phyloP scores from a whole-genome alignment of 1,140 invertebrate species.

The Pachyrhynchus sulphureomaculatus region DNA sequence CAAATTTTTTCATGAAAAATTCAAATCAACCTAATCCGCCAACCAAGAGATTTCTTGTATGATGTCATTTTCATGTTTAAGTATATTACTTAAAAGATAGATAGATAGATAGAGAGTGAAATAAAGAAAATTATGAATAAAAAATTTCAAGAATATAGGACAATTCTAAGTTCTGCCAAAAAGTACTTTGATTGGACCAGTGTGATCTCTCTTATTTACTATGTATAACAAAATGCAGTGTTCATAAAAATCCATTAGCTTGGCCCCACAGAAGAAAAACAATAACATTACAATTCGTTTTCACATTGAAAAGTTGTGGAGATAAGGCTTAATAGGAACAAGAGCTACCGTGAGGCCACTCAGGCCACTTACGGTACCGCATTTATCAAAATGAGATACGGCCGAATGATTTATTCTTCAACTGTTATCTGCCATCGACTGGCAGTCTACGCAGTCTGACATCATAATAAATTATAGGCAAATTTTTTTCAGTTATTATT shows the following conservation, averaged over 20 bases:
- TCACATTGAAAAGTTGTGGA: constrained; percentile 13
- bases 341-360: constrained; percentile 27
- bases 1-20: no score
- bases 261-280: constrained; percentile 20
- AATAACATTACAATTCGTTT: constrained; percentile 17
- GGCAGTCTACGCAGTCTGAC: constrained; percentile 28
- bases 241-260: constrained; percentile 1
- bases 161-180: no score
- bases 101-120: no score
- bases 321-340: constrained; percentile 32
- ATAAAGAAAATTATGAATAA: no score
- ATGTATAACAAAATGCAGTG: no score
- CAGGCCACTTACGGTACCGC: constrained; percentile 18
- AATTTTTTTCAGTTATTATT: constrained; percentile 30
- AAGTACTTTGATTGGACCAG: no score
- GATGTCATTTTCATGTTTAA: no score
- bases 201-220: no score
- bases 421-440: constrained; percentile 34
- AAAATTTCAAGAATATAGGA: no score
- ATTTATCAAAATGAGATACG: constrained; percentile 33
- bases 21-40: no score
- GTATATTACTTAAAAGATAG: no score
- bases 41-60: no score
- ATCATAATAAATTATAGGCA: constrained; percentile 31
- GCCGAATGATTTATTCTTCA: constrained; percentile 33